phyloP scores from a whole-genome alignment of 2,797 vertebrate species.

The Aplochiton taeniatus region DNA sequence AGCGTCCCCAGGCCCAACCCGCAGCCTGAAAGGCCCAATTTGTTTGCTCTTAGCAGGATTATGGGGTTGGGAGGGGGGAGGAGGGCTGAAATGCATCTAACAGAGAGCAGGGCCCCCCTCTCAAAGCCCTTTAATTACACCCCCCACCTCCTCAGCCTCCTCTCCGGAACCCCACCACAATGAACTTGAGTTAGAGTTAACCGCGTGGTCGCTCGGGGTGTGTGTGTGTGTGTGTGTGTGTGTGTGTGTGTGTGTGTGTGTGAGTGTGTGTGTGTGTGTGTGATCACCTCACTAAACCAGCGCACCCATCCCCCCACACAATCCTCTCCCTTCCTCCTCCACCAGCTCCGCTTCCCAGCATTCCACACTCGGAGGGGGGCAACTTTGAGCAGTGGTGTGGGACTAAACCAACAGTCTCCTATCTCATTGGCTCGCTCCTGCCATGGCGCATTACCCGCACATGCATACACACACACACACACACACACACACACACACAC shows the following conservation, averaged over 20 bases:
- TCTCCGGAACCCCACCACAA: constrained; percentile 57
- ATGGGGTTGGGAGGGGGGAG: constrained; percentile 38
- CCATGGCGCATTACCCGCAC: constrained; percentile 5
- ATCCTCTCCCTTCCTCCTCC: constrained; percentile 17
- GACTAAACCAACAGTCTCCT: constrained; percentile 35
- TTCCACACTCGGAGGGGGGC: constrained; percentile 40
- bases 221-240: constrained; percentile 9
- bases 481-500: not conserved
- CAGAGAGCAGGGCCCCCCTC: constrained; percentile 56
- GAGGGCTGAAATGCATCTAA: constrained; percentile 71
- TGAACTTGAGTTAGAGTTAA: constrained; percentile 68
- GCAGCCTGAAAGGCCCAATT: constrained; percentile 75
- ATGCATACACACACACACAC: not conserved
- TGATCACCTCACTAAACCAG: constrained; percentile 44
- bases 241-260: constrained; percentile 8
- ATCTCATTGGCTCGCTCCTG: constrained; percentile 10
- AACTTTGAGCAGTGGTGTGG: constrained; percentile 27
- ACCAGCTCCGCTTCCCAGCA: too few species aligned
- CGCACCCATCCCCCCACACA: constrained; percentile 33
- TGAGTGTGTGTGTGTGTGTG: constrained; percentile 6
- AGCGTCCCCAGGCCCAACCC: constrained; percentile 63
- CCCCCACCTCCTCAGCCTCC: constrained; percentile 43
- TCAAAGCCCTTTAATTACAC: constrained; percentile 74
- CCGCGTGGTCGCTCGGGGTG: constrained; percentile 30
- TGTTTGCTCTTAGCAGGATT: constrained; percentile 77